A percentile compares a stretch with the other conserved stretches of the same genome.
Evolutionary conservation across 2,888 invertebrate species (phyloP).

Genomic region (Drosophila heteroneura): DNA sequence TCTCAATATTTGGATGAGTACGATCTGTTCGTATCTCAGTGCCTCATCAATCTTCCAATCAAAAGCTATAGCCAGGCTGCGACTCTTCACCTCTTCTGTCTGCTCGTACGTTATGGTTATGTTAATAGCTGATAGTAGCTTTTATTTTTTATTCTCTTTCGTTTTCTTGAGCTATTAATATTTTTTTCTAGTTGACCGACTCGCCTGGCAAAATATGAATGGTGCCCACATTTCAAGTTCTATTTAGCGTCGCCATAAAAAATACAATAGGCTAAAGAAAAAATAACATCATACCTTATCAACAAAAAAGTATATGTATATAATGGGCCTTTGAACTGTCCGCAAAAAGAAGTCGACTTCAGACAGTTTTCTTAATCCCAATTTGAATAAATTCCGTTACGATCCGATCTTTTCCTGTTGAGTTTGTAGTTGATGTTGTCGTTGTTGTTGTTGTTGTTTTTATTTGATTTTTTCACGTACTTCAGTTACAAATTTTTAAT

Average conservation of each 20-base stretch:
- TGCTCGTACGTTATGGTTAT: slow-evolving; percentile 36
- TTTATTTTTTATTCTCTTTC: slow-evolving; percentile 18
- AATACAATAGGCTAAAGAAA: background rate
- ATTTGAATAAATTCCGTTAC: slow-evolving; percentile 31
- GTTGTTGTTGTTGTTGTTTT: background rate
- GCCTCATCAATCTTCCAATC: slow-evolving; percentile 57
- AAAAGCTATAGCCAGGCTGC: slow-evolving; percentile 38
- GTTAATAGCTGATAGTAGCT: slow-evolving; percentile 50
- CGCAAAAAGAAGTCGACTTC: slow-evolving; percentile 5
- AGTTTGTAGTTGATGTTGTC: background rate
- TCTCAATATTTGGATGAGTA: slow-evolving; percentile 38
- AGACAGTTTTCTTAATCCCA: slow-evolving; percentile 36
- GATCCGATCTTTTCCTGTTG: slow-evolving; percentile 1
- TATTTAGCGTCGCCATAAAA: slow-evolving; percentile 55
- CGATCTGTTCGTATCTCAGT: slow-evolving; percentile 19
- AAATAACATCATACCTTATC: slow-evolving; percentile 38
- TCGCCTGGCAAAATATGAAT: slow-evolving; percentile 45
- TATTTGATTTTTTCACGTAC: slow-evolving; percentile 38
- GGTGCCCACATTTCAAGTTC: slow-evolving; percentile 9
- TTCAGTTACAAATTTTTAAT: slow-evolving; percentile 45
- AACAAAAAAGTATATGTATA: slow-evolving; percentile 9
- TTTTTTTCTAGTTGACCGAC: slow-evolving; percentile 4
- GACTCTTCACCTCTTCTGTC: slow-evolving; percentile 18
- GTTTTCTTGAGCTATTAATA: slow-evolving; percentile 19
- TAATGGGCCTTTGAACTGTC: slow-evolving; percentile 33